Evolutionary conservation across 1,140 invertebrate genomes (phyloP).

Genomic region (Stegodyphus mimosarum): DNA sequence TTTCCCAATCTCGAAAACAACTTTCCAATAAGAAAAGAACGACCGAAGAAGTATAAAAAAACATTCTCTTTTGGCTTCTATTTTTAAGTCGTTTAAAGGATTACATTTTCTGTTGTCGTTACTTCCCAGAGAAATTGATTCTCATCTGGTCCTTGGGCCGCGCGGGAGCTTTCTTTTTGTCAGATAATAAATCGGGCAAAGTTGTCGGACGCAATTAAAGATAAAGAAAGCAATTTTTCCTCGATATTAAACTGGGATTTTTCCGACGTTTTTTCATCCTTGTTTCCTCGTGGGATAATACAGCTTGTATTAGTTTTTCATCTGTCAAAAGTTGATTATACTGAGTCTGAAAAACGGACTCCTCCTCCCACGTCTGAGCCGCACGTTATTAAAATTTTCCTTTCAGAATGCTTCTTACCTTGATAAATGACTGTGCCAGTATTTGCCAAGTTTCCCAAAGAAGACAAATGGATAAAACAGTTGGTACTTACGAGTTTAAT

Average conservation of each 20-base stretch:
- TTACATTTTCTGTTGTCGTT: conserved; percentile 5
- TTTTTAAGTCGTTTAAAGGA: conserved; percentile 13
- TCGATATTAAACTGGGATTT: conserved; percentile 4
- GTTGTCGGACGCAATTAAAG: conserved; percentile 1
- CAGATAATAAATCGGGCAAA: neutral
- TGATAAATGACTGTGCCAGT: too few species aligned
- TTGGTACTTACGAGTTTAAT: too few species aligned
- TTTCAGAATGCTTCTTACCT: too few species aligned
- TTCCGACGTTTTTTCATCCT: neutral
- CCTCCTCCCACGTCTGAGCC: neutral
- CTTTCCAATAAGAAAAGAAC: too few species aligned
- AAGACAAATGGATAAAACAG: too few species aligned
- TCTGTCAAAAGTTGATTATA: conserved; percentile 32
- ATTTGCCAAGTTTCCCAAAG: too few species aligned
- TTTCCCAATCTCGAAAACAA: too few species aligned
- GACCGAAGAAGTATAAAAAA: conserved; percentile 5
- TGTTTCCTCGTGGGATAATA: neutral
- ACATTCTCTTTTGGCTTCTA: conserved; percentile 11
- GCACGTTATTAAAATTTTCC: too few species aligned
- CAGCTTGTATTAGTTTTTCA: conserved; percentile 31
- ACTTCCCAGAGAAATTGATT: conserved; percentile 20
- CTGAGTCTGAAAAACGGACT: conserved; percentile 24
- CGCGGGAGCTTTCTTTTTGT: neutral
- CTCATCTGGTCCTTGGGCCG: neutral
- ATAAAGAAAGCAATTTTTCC: conserved; percentile 7